Evolutionary conservation across 2,113 vertebrate species (phyloP), one percentile per base, ranked within the genome.

Genomic region (Platanista minor): DNA sequence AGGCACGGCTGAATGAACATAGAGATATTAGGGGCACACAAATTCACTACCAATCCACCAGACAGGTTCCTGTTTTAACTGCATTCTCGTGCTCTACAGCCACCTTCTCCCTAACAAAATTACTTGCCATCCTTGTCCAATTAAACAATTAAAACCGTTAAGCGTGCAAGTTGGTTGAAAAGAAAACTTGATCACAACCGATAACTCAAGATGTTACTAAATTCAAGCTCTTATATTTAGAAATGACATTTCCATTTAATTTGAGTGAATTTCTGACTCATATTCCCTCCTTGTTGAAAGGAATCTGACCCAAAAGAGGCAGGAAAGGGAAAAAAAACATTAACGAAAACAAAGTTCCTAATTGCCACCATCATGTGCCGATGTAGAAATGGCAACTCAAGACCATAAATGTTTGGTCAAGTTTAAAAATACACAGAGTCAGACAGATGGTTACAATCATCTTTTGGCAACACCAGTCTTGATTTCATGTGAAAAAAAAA

Each of bases 381-480:
- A 97, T 96, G 96, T 90, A 95, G 94, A 97, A 86, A 93, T 46
- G 94, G 80, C 62, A 92, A 31, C 87, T 97, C 69, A 20, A 81
- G 64, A 49, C 94, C 75, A 94, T 46, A 97, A 87, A 96, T 94
- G 94, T 96, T 97, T 91, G 92, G 96, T 97, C 80, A 85, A 62
- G 46, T 97, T 97, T 96, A 95, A 92, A 96, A 36, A 54, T 91
- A 98, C 0, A 31, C 33, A 89, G 2, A 93, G 89, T 71, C 29
- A 67, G 97, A 98, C 98, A 98, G 97, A 98, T 95, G 98, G 98
- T 97, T 98, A 39, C 91, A 98, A 98, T 99, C 98, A 98, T 71
- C 0, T 33, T 43, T 0, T 15, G 98, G 93, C 71, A 90, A 96
- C 78, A 82, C 67, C 81, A 97, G 80, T 69, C 95, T 96, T 96